phyloP scores from a whole-genome alignment of 1,140 invertebrate species.

The Maniola jurtina region DNA sequence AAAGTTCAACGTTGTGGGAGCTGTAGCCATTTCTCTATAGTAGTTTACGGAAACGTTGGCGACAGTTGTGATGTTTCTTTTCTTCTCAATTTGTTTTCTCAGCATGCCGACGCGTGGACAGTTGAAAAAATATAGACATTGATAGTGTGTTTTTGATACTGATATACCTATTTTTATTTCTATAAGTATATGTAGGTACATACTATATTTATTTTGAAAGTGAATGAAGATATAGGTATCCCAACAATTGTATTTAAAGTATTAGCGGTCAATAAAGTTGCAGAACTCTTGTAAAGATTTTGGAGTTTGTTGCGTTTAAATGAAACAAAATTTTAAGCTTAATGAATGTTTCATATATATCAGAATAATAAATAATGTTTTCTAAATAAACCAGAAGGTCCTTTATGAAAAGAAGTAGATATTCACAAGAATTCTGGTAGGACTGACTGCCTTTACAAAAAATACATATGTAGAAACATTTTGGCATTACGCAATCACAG shows the following conservation, averaged over 20 bases:
- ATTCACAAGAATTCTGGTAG: background rate
- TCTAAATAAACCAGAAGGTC: too few relatives aligned
- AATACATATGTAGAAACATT: background rate
- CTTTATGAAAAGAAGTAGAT: too few relatives aligned
- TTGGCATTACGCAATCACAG: conserved; percentile 8
- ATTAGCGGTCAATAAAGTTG: too few relatives aligned
- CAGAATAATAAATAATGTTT: too few relatives aligned
- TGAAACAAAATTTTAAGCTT: too few relatives aligned
- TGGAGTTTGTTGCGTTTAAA: too few relatives aligned
- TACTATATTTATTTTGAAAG: too few relatives aligned
- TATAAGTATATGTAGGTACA: background rate
- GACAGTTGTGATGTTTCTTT: conserved; percentile 61
- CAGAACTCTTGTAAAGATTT: too few relatives aligned
- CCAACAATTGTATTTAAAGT: too few relatives aligned
- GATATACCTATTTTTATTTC: background rate
- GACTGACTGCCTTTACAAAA: background rate
- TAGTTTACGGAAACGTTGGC: conserved; percentile 56
- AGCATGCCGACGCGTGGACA: conserved; percentile 56
- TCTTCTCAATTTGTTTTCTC: conserved; percentile 52
- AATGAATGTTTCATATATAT: too few relatives aligned
- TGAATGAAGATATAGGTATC: too few relatives aligned
- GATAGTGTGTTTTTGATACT: conserved; percentile 28
- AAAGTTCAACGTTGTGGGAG: conserved; percentile 34
- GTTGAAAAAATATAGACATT: conserved; percentile 54
- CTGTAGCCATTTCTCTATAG: conserved; percentile 43